A percentile compares a stretch with the other conserved stretches of the same genome.
Conservation (phyloP, 2,113 vertebrate species). For the Podiceps cristatus region DNA sequence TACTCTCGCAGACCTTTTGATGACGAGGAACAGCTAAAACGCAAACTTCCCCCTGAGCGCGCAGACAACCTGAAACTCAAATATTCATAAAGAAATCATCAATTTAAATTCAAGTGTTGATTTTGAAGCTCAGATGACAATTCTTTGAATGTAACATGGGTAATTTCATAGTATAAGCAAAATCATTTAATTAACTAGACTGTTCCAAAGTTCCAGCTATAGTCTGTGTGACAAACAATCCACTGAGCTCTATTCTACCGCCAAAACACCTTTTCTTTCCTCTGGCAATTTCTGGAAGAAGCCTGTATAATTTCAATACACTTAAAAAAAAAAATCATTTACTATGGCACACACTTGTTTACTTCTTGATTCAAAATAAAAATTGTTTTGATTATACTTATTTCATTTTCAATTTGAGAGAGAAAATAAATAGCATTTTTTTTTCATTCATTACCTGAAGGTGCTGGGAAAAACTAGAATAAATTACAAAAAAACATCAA, state of each 20-base stretch:
- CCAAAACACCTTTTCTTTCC: neutral
- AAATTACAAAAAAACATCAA: neutral
- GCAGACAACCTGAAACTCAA: neutral
- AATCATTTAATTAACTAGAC: neutral
- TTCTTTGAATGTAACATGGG: neutral
- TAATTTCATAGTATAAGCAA: neutral
- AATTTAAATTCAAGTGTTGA: neutral
- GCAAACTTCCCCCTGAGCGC: rapidly evolving
- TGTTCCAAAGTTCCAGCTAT: neutral
- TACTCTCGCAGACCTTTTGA: neutral
- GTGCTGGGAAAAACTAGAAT: neutral
- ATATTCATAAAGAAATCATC: neutral
- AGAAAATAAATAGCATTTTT: neutral
- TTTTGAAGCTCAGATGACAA: neutral
- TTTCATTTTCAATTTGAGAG: neutral
- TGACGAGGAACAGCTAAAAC: neutral
- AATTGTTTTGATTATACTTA: neutral
- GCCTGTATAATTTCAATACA: neutral
- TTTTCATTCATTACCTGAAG: neutral
- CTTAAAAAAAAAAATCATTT: neutral
- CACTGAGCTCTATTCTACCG: neutral
- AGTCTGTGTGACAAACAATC: neutral
- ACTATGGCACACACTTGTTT: neutral
- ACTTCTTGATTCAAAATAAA: neutral
- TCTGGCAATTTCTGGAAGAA: neutral